Evolutionary conservation across 1,140 invertebrate genomes (phyloP), one percentile per base, ranked within the genome.

Genomic region (Palaemon carinicauda): DNA sequence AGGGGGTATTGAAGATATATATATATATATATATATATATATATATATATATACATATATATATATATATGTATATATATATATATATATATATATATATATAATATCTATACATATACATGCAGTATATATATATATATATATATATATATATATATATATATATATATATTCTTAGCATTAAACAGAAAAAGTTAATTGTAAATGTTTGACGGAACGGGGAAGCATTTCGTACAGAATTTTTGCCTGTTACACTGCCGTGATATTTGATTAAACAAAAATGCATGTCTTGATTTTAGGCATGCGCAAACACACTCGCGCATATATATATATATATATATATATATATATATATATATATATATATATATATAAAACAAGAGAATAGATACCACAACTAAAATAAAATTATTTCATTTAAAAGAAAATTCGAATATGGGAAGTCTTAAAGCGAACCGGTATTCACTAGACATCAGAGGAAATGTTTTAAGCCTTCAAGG

Each of bases 281-380:
- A n/a, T n/a, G n/a, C n/a, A n/a, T n/a, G n/a, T n/a, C n/a, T n/a
- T n/a, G n/a, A n/a, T n/a, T n/a, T n/a, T n/a, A n/a, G n/a, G n/a
- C n/a, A n/a, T n/a, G n/a, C n/a, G n/a, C n/a, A n/a, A n/a, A 65
- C 14, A 65, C 21, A 21, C 21, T 5, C 15, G 9, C 15, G 9
- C 15, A 65, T 21, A 21, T 21, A 21, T 54, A 21, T 54, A 21
- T 80, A 27, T 80, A 54, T 80, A 54, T 53, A 80, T 80, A 54
- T 80, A 80, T 54, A 54, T 80, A 54, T 80, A 80, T 80, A 54
- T 56, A 54, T 54, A 80, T 56, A 54, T 54, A 27, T 56, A 54
- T 80, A 80, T 56, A 54, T 27, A 80, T 79, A 80, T 17, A 80
- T 60, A 80, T 1, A 31, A 27, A 17, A 3, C 21, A 12, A 54